Percentiles rank a stretch among this genome's conserved stretches.
phyloP scores from a whole-genome alignment of 2,797 vertebrate genomes.

The Tenualosa thibaudeaui region DNA sequence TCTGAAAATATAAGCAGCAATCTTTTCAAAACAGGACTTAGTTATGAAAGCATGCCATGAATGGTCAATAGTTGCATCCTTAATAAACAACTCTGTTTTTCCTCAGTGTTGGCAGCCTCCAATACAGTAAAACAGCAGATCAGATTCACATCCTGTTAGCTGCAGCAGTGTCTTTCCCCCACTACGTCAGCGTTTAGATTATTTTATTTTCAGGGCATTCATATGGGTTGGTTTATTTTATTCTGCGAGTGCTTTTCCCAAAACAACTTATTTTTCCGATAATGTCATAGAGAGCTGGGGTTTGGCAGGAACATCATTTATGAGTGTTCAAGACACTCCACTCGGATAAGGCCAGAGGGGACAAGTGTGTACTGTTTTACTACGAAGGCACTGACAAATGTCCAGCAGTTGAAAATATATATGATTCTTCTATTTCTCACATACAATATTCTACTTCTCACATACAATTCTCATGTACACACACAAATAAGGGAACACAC shows the following conservation, averaged over 20 bases:
- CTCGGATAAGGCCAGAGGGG: background rate
- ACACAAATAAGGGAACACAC: background rate
- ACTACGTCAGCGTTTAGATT: background rate
- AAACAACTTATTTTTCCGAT: background rate
- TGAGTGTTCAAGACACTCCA: background rate
- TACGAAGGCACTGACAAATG: background rate
- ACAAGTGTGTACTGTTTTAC: background rate
- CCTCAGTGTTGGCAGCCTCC: background rate
- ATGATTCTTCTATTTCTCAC: background rate
- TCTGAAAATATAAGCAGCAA: background rate
- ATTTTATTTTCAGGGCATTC: background rate
- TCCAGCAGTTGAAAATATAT: background rate
- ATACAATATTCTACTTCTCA: too few relatives aligned
- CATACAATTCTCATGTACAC: background rate
- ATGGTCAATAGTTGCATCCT: background rate
- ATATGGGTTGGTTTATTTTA: background rate
- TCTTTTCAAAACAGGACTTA: background rate
- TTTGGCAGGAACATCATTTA: background rate
- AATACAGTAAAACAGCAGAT: background rate
- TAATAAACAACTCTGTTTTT: background rate
- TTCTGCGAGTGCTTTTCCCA: background rate
- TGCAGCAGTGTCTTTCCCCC: background rate
- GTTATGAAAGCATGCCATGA: background rate
- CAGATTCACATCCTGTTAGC: background rate
- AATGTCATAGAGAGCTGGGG: constrained; percentile 4